A percentile compares a stretch with the other conserved stretches of the same genome.
These are phyloP conservation scores for Drosophila eohydei DNA, from an alignment of 2,888 invertebrate species.

Conservation along the genomic window DNA sequence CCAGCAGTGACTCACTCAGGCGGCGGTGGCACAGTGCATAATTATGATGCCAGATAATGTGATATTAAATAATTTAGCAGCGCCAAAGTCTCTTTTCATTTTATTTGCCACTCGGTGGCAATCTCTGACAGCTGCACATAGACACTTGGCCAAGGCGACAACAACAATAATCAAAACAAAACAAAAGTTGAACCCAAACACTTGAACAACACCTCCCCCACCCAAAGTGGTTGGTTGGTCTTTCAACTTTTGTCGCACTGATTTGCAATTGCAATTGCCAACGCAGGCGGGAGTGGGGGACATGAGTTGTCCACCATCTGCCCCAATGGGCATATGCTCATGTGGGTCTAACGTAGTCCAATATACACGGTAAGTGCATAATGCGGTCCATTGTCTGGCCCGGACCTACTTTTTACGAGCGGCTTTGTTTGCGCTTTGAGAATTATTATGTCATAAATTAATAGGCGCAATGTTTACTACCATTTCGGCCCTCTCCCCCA, in stretches of 20 bases:
- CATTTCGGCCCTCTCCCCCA: constrained; percentile 7
- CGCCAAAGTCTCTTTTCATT: constrained; percentile 52
- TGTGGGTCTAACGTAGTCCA: constrained; percentile 46
- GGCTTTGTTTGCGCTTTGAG: constrained; percentile 78
- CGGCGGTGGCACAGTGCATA: constrained; percentile 59
- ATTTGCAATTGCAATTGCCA: constrained; percentile 67
- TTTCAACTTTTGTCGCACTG: constrained; percentile 68
- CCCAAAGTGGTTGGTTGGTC: constrained; percentile 48
- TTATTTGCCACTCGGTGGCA: constrained; percentile 72
- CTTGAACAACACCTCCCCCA: constrained; percentile 49
- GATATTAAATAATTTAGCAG: constrained; percentile 72
- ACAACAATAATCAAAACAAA: constrained; percentile 18
- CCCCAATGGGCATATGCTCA: constrained; percentile 36
- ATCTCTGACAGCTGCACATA: constrained; percentile 74
- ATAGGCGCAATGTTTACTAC: constrained; percentile 74
- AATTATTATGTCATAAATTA: constrained; percentile 81
- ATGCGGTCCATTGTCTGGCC: constrained; percentile 69
- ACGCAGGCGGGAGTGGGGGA: background rate
- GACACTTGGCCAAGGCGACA: constrained; percentile 56
- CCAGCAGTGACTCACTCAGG: constrained; percentile 22
- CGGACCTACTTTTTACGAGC: constrained; percentile 67
- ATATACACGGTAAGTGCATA: constrained; percentile 58
- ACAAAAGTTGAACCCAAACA: constrained; percentile 28
- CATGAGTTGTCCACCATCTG: constrained; percentile 30
- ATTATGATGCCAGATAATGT: constrained; percentile 84